Conservation (phyloP, 2,888 invertebrate species). For the Platycheirus albimanus region DNA sequence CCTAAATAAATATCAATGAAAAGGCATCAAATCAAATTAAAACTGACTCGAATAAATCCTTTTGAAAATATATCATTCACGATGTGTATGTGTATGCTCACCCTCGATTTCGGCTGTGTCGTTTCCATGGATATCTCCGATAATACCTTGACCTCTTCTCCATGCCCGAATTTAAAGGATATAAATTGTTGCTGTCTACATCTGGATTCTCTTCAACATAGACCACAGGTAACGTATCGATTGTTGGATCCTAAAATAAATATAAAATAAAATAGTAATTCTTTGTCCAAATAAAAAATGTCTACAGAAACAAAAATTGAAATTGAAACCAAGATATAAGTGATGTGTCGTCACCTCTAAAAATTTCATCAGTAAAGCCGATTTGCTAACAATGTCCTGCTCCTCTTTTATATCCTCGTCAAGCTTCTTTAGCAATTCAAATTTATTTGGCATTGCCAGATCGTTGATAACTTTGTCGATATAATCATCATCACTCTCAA, state of each 20-base stretch:
- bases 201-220: constrained; percentile 80
- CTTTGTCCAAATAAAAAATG: not conserved
- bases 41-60: not conserved
- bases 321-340: no score
- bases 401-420: constrained; percentile 81
- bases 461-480: constrained; percentile 79
- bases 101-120: constrained; percentile 84
- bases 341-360: constrained; percentile 81
- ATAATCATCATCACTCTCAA: constrained; percentile 77
- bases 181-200: constrained; percentile 71
- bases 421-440: constrained; percentile 79
- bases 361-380: constrained; percentile 81
- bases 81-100: constrained; percentile 75
- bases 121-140: constrained; percentile 86
- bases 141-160: constrained; percentile 85
- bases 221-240: constrained; percentile 80
- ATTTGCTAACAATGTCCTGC: constrained; percentile 82
- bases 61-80: not conserved
- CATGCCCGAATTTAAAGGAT: constrained; percentile 75
- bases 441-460: constrained; percentile 79
- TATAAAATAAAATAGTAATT: constrained; percentile 18
- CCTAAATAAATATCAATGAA: constrained; percentile 14
- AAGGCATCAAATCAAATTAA: constrained; percentile 10
- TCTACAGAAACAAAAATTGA: no score
- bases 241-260: constrained; percentile 79